Evolutionary conservation across 2,888 invertebrate genomes (phyloP).

Genomic region (Crematogaster levior): DNA sequence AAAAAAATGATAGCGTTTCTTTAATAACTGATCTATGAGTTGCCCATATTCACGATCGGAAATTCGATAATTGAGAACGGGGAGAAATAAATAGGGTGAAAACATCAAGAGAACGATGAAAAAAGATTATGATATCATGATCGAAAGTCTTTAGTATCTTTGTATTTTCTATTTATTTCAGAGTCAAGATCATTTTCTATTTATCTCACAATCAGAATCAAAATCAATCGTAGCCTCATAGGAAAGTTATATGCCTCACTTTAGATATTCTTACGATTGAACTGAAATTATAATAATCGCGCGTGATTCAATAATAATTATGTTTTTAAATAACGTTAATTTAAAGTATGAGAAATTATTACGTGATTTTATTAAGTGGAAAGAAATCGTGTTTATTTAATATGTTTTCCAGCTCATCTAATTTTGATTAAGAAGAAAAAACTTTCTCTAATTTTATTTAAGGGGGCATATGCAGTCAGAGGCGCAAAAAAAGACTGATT

Average conservation of each 20-base stretch:
- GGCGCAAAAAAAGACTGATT: no score
- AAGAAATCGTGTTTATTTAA: background rate
- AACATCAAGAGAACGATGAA: constrained; percentile 50
- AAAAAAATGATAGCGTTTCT: no score
- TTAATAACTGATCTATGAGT: no score
- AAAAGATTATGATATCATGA: constrained; percentile 75
- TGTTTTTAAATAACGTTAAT: background rate
- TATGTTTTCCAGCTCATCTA: background rate
- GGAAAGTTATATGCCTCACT: constrained; percentile 71
- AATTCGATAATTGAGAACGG: constrained; percentile 77
- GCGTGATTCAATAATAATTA: background rate
- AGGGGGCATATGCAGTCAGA: no score
- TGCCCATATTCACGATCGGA: constrained; percentile 74
- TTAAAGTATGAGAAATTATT: no score
- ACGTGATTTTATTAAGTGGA: no score
- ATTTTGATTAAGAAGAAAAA: background rate
- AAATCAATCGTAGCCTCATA: constrained; percentile 80
- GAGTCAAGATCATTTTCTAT: constrained; percentile 80
- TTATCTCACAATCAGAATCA: no score
- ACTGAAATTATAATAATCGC: no score
- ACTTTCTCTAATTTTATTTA: background rate
- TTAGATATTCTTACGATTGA: no score
- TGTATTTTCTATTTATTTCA: constrained; percentile 56
- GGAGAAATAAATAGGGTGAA: constrained; percentile 15
- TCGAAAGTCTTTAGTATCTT: no score